A percentile compares a stretch with the other conserved stretches of the same genome.
Conservation (phyloP, 2,797 vertebrate species). For the Oreonectes daqikongensis region DNA sequence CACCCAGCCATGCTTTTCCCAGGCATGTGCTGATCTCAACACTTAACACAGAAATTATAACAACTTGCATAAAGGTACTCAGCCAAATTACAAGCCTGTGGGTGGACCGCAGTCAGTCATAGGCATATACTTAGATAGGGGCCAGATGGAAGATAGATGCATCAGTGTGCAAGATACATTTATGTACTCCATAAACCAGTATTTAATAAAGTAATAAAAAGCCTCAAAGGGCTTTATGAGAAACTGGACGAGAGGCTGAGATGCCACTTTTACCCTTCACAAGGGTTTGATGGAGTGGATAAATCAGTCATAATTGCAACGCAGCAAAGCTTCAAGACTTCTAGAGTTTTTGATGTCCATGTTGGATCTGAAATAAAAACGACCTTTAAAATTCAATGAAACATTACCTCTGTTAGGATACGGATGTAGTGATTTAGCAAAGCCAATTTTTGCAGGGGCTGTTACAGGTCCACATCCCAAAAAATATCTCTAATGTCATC, state of each 20-base stretch:
- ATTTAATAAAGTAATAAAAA: conserved; percentile 60
- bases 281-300: conserved; percentile 43
- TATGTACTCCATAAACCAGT: conserved; percentile 51
- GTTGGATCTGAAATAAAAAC: conserved; percentile 25
- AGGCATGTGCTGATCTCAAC: conserved; percentile 11
- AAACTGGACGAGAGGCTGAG: conserved; percentile 35
- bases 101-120: conserved; percentile 43
- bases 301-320: conserved; percentile 53
- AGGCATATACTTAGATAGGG: conserved; percentile 36
- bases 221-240: conserved; percentile 38
- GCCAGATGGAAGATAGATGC: conserved; percentile 43
- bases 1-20: conserved; percentile 11
- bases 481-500: background rate
- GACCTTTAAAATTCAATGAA: conserved; percentile 50
- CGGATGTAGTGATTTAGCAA: conserved; percentile 17
- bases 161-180: conserved; percentile 41
- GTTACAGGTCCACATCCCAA: background rate
- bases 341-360: conserved; percentile 49
- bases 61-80: conserved; percentile 32
- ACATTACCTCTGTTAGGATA: conserved; percentile 51
- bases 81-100: conserved; percentile 38
- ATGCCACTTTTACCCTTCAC: conserved; percentile 33
- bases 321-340: conserved; percentile 17
- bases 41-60: conserved; percentile 37
- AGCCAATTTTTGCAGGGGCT: background rate